Evolutionary conservation across 2,888 invertebrate genomes (phyloP).

Genomic region (Abrostola tripartita): DNA sequence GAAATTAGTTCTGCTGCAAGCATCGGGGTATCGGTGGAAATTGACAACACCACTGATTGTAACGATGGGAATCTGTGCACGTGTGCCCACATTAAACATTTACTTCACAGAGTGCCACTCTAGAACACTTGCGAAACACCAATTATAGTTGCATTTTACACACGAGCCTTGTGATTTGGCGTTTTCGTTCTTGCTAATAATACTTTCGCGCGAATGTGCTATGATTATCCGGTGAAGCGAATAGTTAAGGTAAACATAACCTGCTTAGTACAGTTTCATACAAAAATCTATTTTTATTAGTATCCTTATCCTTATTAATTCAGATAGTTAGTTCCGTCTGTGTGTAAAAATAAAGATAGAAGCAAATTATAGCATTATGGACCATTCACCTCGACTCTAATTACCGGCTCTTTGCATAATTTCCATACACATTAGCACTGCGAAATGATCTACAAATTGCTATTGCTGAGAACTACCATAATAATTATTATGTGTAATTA

Average conservation of each 20-base stretch:
- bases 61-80: conserved; percentile 80
- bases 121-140: conserved; percentile 71
- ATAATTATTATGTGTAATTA: conserved; percentile 80
- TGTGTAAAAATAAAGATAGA: conserved; percentile 69
- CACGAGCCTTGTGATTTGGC: conserved; percentile 68
- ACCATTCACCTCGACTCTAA: conserved; percentile 81
- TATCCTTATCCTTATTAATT: conserved; percentile 16
- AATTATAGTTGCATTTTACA: conserved; percentile 68
- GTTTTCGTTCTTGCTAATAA: conserved; percentile 64
- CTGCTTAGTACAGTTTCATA: conserved; percentile 12
- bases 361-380: conserved; percentile 77
- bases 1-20: conserved; percentile 83
- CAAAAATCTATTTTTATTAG: conserved; percentile 27
- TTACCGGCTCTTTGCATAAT: conserved; percentile 83
- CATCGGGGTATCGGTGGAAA: conserved; percentile 80
- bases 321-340: conserved; percentile 40
- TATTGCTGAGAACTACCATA: conserved; percentile 74
- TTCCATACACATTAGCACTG: conserved; percentile 84
- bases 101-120: conserved; percentile 68
- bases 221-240: conserved; percentile 26
- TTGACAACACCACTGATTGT: conserved; percentile 80
- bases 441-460: conserved; percentile 84
- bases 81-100: conserved; percentile 81
- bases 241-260: conserved; percentile 16
- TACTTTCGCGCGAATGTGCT: conserved; percentile 58